These are phyloP conservation scores for Pungitius pungitius DNA, from an alignment of 2,113 vertebrate species.

Conservation along the genomic window DNA sequence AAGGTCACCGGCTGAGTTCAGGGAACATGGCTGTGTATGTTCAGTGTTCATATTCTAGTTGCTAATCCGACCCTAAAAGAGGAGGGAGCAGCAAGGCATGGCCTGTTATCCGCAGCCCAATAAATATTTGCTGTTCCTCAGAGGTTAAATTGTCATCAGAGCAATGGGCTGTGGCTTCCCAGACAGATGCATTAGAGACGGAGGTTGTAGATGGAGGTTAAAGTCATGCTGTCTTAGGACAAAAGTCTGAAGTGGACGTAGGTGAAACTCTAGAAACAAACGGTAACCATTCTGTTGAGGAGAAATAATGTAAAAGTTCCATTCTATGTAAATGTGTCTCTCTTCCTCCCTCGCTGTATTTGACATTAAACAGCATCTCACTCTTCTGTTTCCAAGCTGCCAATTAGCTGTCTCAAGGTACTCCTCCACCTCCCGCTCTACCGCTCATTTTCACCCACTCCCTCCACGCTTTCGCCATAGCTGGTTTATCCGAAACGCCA, in stretches of 20 bases:
- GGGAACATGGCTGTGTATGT: not conserved
- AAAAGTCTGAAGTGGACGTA: not conserved
- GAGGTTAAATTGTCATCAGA: not conserved
- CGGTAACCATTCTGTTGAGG: not conserved
- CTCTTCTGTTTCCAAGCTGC: slow-evolving; percentile 99
- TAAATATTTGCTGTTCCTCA: not conserved
- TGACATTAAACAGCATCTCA: slow-evolving; percentile 96
- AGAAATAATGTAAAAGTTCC: slow-evolving; percentile 38
- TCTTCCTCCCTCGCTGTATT: slow-evolving; percentile 70
- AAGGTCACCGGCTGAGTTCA: not conserved
- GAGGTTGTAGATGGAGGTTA: not conserved
- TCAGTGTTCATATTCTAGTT: not conserved
- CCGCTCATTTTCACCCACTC: slow-evolving; percentile 45
- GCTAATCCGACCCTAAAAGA: not conserved
- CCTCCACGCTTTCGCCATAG: slow-evolving; percentile 35
- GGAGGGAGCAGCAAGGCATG: not conserved
- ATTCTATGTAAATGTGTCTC: slow-evolving; percentile 71
- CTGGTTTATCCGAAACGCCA: slow-evolving; percentile 28
- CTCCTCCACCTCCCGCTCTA: slow-evolving; percentile 80
- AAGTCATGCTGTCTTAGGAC: not conserved
- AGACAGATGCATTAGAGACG: not conserved
- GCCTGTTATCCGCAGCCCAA: not conserved
- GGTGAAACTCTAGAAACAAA: not conserved
- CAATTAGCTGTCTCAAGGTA: slow-evolving; percentile 99
- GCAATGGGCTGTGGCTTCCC: not conserved